Conservation (phyloP, 2,888 invertebrate species). For the Mythimna vitellina region DNA sequence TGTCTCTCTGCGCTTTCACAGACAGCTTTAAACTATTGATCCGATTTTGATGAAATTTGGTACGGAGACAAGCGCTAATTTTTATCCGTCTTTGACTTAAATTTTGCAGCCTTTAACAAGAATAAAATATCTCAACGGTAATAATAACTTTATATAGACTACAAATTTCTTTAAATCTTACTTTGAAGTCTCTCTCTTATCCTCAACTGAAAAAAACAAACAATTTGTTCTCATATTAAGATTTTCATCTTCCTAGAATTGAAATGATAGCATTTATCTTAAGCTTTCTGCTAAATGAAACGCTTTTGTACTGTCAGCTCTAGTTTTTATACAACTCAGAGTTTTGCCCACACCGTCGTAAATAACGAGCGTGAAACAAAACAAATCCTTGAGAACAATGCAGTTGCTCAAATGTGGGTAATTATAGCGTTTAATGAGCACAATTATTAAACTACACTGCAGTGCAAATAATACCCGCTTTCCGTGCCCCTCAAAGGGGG, state of each 20-base stretch:
- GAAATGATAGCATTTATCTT: conserved; percentile 30
- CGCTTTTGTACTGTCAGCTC: conserved; percentile 10
- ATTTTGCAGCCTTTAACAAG: too few species aligned
- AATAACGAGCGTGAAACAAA: conserved; percentile 48
- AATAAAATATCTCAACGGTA: not conserved
- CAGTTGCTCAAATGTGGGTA: conserved; percentile 45
- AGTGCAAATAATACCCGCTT: conserved; percentile 37
- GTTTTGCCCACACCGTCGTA: conserved; percentile 24
- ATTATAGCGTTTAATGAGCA: conserved; percentile 46
- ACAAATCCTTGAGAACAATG: conserved; percentile 54
- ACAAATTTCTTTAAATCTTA: not conserved
- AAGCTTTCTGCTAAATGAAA: conserved; percentile 18
- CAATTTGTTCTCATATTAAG: not conserved
- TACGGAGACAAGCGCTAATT: too few species aligned
- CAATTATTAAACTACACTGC: conserved; percentile 53
- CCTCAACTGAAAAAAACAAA: not conserved
- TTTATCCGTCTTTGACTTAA: too few species aligned
- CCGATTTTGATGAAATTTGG: too few species aligned
- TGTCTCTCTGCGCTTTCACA: too few species aligned
- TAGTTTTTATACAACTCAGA: conserved; percentile 27
- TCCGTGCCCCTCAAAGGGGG: conserved; percentile 8
- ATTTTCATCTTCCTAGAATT: conserved; percentile 19
- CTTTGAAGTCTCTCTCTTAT: not conserved
- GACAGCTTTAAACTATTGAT: too few species aligned
- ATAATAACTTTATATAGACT: not conserved